phyloP scores from a whole-genome alignment of 1,140 invertebrate genomes.

The Pseudomyrmex sp. region DNA sequence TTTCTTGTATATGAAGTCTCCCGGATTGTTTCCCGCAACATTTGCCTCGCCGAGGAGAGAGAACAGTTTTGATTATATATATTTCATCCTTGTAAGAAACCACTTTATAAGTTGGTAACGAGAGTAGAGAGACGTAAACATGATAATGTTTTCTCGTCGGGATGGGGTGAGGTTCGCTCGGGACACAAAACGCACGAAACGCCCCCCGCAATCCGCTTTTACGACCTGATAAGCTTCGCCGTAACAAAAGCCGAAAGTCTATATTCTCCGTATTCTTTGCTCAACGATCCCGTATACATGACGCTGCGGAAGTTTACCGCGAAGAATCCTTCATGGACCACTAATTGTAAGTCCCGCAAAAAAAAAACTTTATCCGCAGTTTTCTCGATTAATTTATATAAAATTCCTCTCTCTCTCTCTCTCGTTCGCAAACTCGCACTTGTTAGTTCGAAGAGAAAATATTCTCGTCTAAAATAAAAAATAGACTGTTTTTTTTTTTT shows the following conservation, averaged over 20 bases:
- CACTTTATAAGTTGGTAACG: constrained; percentile 28
- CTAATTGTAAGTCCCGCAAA: not conserved
- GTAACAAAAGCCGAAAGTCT: constrained; percentile 31
- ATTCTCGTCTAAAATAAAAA: not conserved
- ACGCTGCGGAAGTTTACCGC: constrained; percentile 23
- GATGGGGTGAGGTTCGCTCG: not conserved
- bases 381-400: not conserved
- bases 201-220: constrained; percentile 38
- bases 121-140: constrained; percentile 13
- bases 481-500: not conserved
- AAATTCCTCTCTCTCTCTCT: not conserved
- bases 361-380: not conserved
- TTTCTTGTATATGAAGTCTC: constrained; percentile 10
- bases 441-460: not conserved
- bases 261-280: constrained; percentile 20
- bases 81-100: not conserved
- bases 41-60: constrained; percentile 12
- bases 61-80: constrained; percentile 20
- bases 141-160: constrained; percentile 1
- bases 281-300: constrained; percentile 5
- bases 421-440: not conserved
- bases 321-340: not conserved
- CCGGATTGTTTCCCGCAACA: constrained; percentile 11
- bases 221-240: constrained; percentile 27
- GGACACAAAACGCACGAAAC: constrained; percentile 12